Percentiles rank a stretch among this genome's conserved stretches.
These are phyloP conservation scores for Daphoenositta chrysoptera DNA, from an alignment of 2,113 vertebrate species.

Conservation along the genomic window DNA sequence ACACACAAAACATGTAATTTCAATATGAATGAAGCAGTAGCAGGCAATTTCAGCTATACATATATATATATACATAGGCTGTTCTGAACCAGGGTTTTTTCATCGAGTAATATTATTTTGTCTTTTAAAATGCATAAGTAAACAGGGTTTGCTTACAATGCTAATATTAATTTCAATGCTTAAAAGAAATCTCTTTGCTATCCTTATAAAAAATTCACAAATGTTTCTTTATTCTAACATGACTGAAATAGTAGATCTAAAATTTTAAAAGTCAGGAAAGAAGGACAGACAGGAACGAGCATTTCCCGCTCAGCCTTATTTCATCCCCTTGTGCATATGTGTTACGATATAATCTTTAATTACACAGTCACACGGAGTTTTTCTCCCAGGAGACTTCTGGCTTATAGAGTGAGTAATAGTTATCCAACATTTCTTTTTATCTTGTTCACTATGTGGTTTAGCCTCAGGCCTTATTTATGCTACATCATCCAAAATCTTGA, in stretches of 20 bases:
- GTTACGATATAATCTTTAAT: conserved; percentile 31
- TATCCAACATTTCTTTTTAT: conserved; percentile 34
- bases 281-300: not conserved
- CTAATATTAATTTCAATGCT: not conserved
- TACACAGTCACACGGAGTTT: not conserved
- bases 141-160: not conserved
- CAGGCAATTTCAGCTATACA: not conserved
- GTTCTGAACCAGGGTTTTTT: not conserved
- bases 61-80: too few relatives aligned
- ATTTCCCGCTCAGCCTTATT: not conserved
- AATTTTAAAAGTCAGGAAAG: not conserved
- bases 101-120: not conserved
- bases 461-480: conserved; percentile 20
- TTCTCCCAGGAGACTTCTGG: not conserved
- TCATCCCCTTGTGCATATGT: not conserved
- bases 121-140: not conserved
- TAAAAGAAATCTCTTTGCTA: not conserved
- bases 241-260: not conserved
- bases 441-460: not conserved
- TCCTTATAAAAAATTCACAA: not conserved
- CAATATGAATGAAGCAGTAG: not conserved
- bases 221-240: not conserved
- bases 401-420: not conserved
- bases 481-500: conserved; percentile 19
- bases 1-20: not conserved